Base-by-base conservation (phyloP, 2,113 vertebrate species). In the Carassius gibelio region DNA sequence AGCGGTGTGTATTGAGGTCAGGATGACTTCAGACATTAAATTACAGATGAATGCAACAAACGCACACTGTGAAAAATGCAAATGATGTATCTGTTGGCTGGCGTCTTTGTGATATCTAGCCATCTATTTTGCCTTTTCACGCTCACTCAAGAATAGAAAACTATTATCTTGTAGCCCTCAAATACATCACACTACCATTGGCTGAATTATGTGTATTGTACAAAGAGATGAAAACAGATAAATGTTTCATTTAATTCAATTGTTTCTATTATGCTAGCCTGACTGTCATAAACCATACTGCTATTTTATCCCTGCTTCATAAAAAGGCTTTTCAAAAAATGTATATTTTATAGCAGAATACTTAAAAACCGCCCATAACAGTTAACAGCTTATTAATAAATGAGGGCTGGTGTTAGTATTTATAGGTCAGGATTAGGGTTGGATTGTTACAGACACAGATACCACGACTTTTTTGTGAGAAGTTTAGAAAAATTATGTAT, bases 11-110 rank as follows among this genome's bases (percentile, higher is more conserved):
- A 42, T 48, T 36, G 42, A 81, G 84, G 84, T 75, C 71, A 75
- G 15, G 42, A 75, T 66, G 69, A 75, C 85, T 82, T 14, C 68
- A 30, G 62, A 68, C n/a, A 81, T 19, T 21, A 48, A 64, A 61
- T 61, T 5, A n/a, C 8, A 57, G 75, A 23, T 79, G 15, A 64
- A 45, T 15, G 36, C 57, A 45, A 10, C 13, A 26, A 36, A 21
- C 2, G 14, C 2, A 14, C 2, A 42, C 8, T 8, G 48, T 8
- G 48, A 55, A 48, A 55, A 55, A 62, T 1, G 14, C 59, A 61
- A 36, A 71, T 71, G 36, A 5, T 42, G 68, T 42, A 42, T 71
- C 34, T 21, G 30, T 69, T 69, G 17, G 2, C 34, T 71, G 34
- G 34, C 8, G 19, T 71, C 34, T 21, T 15, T 36, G 19, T 8